Evolutionary conservation across 2,888 invertebrate genomes (phyloP).

Genomic region (Gasteruption jaculator): DNA sequence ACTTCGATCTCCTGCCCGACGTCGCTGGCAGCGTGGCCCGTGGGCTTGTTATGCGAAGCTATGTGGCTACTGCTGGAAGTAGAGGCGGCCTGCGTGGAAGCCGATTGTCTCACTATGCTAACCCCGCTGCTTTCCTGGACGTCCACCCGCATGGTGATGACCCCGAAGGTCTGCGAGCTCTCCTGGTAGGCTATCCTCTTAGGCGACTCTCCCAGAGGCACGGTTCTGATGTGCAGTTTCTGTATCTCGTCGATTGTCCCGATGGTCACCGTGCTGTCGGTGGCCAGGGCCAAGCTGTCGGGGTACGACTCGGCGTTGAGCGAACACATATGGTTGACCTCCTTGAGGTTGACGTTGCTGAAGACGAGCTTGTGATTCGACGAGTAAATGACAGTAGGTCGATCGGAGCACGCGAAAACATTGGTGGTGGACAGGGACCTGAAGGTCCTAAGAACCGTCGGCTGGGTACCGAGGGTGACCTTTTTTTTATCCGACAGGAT

Average conservation of each 20-base stretch:
- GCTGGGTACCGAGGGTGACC: constrained; percentile 95
- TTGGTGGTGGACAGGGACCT: constrained; percentile 87
- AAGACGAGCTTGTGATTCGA: constrained; percentile 98
- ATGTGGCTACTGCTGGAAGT: constrained; percentile 56
- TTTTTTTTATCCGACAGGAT: constrained; percentile 84
- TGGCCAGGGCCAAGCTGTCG: constrained; percentile 85
- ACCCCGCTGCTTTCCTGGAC: constrained; percentile 72
- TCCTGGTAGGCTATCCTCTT: constrained; percentile 94
- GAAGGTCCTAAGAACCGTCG: constrained; percentile 88
- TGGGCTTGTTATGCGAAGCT: constrained; percentile 47
- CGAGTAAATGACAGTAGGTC: constrained; percentile 98
- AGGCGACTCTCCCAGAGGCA: constrained; percentile 92
- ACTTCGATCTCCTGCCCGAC: constrained; percentile 85
- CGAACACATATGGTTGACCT: constrained; percentile 97
- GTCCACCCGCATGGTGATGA: constrained; percentile 87
- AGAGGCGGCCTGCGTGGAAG: constrained; percentile 72
- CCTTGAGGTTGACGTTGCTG: constrained; percentile 94
- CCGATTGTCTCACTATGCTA: constrained; percentile 63
- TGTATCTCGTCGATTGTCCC: constrained; percentile 99
- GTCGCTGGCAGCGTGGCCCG: constrained; percentile 50
- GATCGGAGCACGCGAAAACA: constrained; percentile 97
- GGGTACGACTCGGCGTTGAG: constrained; percentile 93
- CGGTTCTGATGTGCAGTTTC: constrained; percentile 93
- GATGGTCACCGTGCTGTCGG: constrained; percentile 84
- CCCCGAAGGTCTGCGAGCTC: constrained; percentile 87